phyloP scores from a whole-genome alignment of 2,113 vertebrate genomes.

The Mirza zaza region DNA sequence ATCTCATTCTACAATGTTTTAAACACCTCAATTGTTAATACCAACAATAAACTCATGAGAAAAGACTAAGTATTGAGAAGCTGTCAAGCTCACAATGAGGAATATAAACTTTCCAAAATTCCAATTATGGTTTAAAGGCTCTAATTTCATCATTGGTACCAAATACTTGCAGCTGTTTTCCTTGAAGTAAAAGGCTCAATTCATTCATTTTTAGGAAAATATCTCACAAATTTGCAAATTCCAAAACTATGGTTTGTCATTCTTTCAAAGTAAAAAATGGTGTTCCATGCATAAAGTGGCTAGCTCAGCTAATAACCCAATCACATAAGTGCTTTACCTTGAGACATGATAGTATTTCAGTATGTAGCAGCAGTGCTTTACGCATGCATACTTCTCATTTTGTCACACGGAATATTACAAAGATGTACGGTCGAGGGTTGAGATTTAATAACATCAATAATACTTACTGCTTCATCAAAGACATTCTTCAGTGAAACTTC shows the following conservation, averaged over 20 bases:
- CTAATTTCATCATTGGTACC: neutral
- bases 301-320: neutral
- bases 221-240: neutral
- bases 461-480: neutral
- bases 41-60: neutral
- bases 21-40: neutral
- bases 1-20: neutral
- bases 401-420: neutral
- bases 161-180: neutral
- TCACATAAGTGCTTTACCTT: neutral
- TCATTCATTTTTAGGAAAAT: constrained; percentile 22
- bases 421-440: neutral
- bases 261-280: constrained; percentile 21
- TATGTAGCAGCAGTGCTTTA: neutral
- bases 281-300: neutral
- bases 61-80: neutral
- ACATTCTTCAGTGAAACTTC: neutral
- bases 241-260: neutral
- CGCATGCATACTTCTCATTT: neutral
- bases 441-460: neutral
- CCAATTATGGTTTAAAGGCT: neutral
- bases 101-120: constrained; percentile 28
- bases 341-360: neutral
- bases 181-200: neutral
- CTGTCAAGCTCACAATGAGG: neutral